These are phyloP conservation scores for Seriola rivoliana DNA, from an alignment of 2,113 vertebrate genomes.

Conservation along the genomic window DNA sequence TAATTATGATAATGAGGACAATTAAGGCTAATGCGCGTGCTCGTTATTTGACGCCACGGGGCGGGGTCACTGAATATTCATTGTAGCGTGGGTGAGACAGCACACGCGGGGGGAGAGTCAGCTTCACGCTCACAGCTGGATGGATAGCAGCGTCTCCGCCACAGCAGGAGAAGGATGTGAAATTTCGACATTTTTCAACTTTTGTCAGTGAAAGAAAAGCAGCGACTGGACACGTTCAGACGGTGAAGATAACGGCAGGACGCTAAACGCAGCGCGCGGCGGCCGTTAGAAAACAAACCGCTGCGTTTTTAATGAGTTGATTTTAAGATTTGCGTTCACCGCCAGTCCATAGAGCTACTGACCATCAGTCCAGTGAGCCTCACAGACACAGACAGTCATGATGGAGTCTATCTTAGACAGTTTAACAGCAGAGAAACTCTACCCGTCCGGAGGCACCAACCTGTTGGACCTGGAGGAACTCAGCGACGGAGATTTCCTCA, in stretches of 20 bases:
- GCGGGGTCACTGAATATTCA: conserved; percentile 67
- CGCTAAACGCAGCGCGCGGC: neutral
- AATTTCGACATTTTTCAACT: neutral
- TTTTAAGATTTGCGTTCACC: neutral
- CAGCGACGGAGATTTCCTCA: conserved; percentile 80
- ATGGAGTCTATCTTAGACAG: conserved; percentile 81
- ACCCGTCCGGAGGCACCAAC: conserved; percentile 68
- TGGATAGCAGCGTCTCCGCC: conserved; percentile 28
- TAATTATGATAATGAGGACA: neutral
- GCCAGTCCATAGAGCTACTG: conserved; percentile 4
- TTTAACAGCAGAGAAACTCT: conserved; percentile 73
- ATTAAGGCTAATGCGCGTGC: neutral
- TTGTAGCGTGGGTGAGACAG: conserved; percentile 14
- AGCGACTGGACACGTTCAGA: conserved; percentile 6
- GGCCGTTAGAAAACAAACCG: conserved; percentile 13
- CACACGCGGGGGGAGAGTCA: conserved; percentile 28
- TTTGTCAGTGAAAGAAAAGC: conserved; percentile 24
- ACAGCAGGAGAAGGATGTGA: conserved; percentile 48
- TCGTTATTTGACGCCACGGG: neutral
- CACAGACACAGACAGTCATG: conserved; percentile 34
- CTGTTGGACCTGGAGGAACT: conserved; percentile 84
- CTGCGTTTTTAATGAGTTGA: conserved; percentile 43
- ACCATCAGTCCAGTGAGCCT: conserved; percentile 25
- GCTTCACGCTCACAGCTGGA: conserved; percentile 50
- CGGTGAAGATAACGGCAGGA: conserved; percentile 1